A percentile compares a stretch with the other conserved stretches of the same genome.
Conservation (phyloP, 2,888 invertebrate species). For the Ceramica pisi region DNA sequence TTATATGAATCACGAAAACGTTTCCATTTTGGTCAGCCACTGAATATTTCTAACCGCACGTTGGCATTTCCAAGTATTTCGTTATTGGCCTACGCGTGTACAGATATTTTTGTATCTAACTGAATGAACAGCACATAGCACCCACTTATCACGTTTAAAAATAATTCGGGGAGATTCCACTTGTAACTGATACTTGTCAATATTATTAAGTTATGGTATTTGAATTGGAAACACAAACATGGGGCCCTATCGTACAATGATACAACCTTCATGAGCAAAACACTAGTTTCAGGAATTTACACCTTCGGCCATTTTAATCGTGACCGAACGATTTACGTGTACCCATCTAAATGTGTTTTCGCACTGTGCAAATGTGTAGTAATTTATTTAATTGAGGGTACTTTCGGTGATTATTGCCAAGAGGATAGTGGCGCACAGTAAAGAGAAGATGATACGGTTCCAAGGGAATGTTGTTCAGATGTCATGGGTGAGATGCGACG, state of each 20-base stretch:
- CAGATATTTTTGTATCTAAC: slow-evolving; percentile 21
- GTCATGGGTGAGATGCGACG: slow-evolving; percentile 21
- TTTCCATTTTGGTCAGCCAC: background rate
- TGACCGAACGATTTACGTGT: slow-evolving; percentile 29
- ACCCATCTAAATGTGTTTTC: slow-evolving; percentile 11
- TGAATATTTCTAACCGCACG: background rate
- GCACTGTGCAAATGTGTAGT: slow-evolving; percentile 15
- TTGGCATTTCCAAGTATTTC: slow-evolving; percentile 7
- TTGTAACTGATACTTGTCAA: background rate
- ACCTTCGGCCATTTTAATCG: slow-evolving; percentile 34
- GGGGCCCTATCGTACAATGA: slow-evolving; percentile 5
- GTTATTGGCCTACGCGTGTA: background rate
- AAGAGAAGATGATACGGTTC: slow-evolving; percentile 6
- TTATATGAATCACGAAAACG: background rate
- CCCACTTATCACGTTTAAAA: slow-evolving; percentile 46
- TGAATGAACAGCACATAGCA: slow-evolving; percentile 12
- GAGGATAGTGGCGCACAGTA: background rate
- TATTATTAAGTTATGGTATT: slow-evolving; percentile 15
- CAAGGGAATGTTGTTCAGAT: slow-evolving; percentile 10
- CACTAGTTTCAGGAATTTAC: slow-evolving; percentile 47
- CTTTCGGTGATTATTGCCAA: slow-evolving; percentile 25
- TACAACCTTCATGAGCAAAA: slow-evolving; percentile 7
- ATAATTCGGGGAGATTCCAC: slow-evolving; percentile 44
- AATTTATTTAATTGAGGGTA: slow-evolving; percentile 39
- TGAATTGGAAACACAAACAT: slow-evolving; percentile 27